These are phyloP conservation scores for Dromas ardeola DNA, from an alignment of 2,113 vertebrate genomes.

Conservation along the genomic window DNA sequence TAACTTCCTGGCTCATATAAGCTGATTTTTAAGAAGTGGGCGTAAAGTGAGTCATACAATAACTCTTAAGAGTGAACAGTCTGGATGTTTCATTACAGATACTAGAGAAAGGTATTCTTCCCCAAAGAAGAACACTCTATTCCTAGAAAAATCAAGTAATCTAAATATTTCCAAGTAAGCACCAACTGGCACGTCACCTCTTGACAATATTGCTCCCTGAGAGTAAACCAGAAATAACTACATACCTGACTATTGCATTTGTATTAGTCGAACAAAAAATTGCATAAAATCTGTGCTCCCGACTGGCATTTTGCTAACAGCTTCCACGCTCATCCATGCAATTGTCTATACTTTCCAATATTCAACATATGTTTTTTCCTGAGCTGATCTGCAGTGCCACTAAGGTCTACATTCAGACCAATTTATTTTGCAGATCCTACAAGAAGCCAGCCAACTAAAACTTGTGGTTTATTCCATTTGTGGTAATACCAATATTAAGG, in stretches of 20 bases:
- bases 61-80: neutral
- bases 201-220: neutral
- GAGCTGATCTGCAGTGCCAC: neutral
- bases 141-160: neutral
- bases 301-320: neutral
- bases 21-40: neutral
- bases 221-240: neutral
- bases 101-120: neutral
- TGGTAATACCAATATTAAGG: neutral
- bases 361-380: neutral
- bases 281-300: neutral
- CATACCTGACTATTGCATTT: neutral
- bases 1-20: neutral
- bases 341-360: neutral
- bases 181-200: neutral
- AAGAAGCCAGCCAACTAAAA: neutral
- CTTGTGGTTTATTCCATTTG: neutral
- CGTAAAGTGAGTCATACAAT: neutral
- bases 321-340: neutral
- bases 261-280: neutral
- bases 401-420: neutral
- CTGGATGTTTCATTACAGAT: neutral
- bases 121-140: neutral
- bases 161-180: neutral
- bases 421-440: neutral